Conservation (phyloP, 1,140 invertebrate species). For the Rhopalosiphum padi region DNA sequence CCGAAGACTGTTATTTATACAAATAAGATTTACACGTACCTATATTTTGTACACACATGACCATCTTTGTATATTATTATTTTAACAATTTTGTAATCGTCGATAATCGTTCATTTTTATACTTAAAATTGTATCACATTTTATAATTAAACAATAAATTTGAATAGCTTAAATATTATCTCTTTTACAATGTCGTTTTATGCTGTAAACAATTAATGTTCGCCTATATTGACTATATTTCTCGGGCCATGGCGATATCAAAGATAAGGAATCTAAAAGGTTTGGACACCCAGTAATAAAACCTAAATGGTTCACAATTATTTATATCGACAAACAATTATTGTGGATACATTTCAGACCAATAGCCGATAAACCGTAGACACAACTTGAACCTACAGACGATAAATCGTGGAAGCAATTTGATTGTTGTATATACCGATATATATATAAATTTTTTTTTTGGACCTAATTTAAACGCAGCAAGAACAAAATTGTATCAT, state of each 20-base stretch:
- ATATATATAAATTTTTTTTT: not conserved
- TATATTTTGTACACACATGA: too few relatives aligned
- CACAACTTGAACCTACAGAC: not conserved
- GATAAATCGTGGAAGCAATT: not conserved
- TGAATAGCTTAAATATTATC: not conserved
- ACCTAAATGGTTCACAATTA: constrained; percentile 1
- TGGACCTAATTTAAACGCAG: not conserved
- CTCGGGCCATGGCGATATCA: not conserved
- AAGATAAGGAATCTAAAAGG: not conserved
- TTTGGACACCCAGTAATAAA: not conserved
- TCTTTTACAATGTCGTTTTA: not conserved
- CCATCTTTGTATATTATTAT: too few relatives aligned
- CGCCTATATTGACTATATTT: not conserved
- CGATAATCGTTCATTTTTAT: too few relatives aligned
- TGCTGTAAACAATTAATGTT: not conserved
- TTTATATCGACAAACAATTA: not conserved
- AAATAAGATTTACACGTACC: too few relatives aligned
- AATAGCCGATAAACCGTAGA: not conserved
- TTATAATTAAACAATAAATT: too few relatives aligned
- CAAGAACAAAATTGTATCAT: not conserved
- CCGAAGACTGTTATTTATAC: too few relatives aligned
- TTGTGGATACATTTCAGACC: not conserved
- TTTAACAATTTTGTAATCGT: too few relatives aligned
- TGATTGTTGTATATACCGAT: not conserved
- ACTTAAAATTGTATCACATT: too few relatives aligned